Conservation (phyloP, 2,888 invertebrate species). For the Eucera pruinosa region DNA sequence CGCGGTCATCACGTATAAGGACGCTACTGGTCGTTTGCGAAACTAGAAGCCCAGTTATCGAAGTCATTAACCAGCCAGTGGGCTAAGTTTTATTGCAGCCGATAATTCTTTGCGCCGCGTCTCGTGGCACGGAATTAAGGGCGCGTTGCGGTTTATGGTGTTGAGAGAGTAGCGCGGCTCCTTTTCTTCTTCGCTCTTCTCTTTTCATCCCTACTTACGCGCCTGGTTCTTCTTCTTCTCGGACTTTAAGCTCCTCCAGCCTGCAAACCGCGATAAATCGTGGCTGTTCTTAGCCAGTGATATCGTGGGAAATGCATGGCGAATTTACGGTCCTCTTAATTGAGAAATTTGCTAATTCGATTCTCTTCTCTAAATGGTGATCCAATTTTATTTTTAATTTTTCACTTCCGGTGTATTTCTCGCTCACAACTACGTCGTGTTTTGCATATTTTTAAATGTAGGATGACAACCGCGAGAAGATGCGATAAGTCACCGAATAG, state of each 20-base stretch:
- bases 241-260: conserved; percentile 20
- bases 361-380: not conserved
- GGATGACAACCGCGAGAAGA: conserved; percentile 97
- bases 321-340: conserved; percentile 43
- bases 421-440: no score
- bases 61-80: conserved; percentile 60
- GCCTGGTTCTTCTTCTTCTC: conserved; percentile 1
- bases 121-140: conserved; percentile 50
- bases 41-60: conserved; percentile 58
- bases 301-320: conserved; percentile 5
- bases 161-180: conserved; percentile 13
- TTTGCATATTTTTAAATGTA: conserved; percentile 99
- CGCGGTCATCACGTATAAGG: no score
- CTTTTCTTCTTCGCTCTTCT: conserved; percentile 45
- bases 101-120: conserved; percentile 61
- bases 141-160: conserved; percentile 57
- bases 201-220: no score
- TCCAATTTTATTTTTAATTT: not conserved
- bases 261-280: conserved; percentile 31
- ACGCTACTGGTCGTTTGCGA: no score
- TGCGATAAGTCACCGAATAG: conserved; percentile 98
- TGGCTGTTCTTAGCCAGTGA: conserved; percentile 23
- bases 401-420: no score
- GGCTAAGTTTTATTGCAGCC: conserved; percentile 62
- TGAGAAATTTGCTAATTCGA: conserved; percentile 43